Base-by-base conservation (phyloP, 2,797 vertebrate genomes). In the Strix occidentalis region DNA sequence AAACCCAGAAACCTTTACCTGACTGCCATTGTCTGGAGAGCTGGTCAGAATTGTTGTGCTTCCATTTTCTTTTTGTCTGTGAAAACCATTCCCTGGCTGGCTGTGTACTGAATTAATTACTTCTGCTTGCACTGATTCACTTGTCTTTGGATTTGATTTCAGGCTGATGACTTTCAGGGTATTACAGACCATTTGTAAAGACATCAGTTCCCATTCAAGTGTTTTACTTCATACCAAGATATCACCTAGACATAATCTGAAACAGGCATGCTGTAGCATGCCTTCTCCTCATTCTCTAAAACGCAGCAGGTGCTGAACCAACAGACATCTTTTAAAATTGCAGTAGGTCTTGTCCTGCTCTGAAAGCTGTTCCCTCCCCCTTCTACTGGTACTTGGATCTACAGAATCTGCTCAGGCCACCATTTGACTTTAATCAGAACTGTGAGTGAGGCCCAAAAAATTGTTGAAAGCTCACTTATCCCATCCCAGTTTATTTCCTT, bases 391-490 rank as follows among this genome's bases (percentile, higher is more conserved):
- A 13, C 57, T 89, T 71, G 90, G 87, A 87, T 84, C 71, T 0
- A 2, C 56, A 24, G 68, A 68, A 92, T 66, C 75, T 48, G 56
- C 64, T 81, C 16, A 1, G 87, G 85, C n/a, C 85, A 80, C 91
- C 79, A 57, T 90, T 93, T 93, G 87, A 88, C 93, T 96, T 95
- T 25, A 95, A 94, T 94, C 93, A 97, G 85, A 86, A 50, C 83
- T 33, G 57, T 1, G 50, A 88, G 83, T 68, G 90, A 94, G 79
- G 85, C 88, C 93, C 90, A 95, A 60, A 71, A 71, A 39, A 50
- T 50, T 39, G 45, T 53, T 94, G 90, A 81, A 88, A 95, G 93
- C 95, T 95, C 95, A 85, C 69, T 95, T 95, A 93, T 94, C 93
- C 90, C 94, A 95, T 81, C 72, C 90, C 72, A 28, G 56, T 35